phyloP scores from a whole-genome alignment of 35 echinoderm and acorn worm species.

The Diadema setosum region DNA sequence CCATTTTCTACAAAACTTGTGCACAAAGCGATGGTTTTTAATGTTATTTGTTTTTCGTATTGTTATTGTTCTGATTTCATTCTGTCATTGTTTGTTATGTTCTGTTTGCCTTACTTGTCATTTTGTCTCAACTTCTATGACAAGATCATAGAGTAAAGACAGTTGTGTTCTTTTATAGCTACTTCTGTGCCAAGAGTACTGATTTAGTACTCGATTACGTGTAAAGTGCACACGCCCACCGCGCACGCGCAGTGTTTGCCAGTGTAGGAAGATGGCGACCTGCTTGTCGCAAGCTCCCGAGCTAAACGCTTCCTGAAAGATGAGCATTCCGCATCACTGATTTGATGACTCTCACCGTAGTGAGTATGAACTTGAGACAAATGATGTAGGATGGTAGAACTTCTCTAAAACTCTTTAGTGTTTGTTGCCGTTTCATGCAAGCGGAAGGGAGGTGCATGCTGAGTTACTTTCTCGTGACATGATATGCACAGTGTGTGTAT shows the following conservation, averaged over 20 bases:
- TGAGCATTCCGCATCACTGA: neutral
- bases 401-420: neutral
- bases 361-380: neutral
- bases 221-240: constrained; percentile 10
- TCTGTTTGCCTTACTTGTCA: too few species aligned
- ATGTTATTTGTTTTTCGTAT: too few species aligned
- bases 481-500: neutral
- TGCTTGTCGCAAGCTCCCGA: neutral
- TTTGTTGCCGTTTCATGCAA: neutral
- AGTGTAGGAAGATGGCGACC: neutral
- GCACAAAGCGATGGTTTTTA: too few species aligned
- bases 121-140: too few species aligned
- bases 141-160: too few species aligned
- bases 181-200: too few species aligned
- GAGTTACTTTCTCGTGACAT: neutral
- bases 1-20: too few species aligned
- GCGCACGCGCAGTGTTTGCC: neutral
- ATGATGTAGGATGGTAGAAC: neutral
- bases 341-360: neutral
- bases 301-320: neutral
- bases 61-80: too few species aligned
- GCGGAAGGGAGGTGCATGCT: too few species aligned
- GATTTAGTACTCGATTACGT: too few species aligned
- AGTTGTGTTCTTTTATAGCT: too few species aligned
- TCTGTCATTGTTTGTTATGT: too few species aligned